Percentiles rank a stretch among this genome's conserved stretches.
Conservation (phyloP, 2,797 vertebrate species). For the Gila robusta region DNA sequence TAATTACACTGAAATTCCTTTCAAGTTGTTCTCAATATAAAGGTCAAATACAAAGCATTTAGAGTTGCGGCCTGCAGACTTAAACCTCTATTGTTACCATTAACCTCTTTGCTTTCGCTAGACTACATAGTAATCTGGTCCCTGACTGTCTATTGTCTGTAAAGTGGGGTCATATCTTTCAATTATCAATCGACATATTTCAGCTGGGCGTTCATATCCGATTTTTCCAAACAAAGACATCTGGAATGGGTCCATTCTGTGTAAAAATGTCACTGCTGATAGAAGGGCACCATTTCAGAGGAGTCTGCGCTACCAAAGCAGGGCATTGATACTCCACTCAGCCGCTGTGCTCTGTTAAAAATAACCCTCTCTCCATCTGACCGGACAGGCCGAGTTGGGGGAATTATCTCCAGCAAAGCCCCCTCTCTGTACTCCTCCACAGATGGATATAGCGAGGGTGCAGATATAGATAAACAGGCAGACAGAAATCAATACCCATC, state of each 20-base stretch:
- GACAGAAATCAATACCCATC: constrained; percentile 63
- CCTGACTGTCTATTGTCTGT: constrained; percentile 65
- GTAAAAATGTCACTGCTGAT: constrained; percentile 60
- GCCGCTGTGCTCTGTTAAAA: constrained; percentile 72
- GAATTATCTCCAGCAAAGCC: constrained; percentile 76
- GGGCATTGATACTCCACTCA: constrained; percentile 70
- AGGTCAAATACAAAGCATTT: constrained; percentile 49
- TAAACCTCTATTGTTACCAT: constrained; percentile 67
- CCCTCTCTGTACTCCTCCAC: constrained; percentile 70
- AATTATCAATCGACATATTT: constrained; percentile 68
- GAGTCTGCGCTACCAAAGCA: constrained; percentile 27
- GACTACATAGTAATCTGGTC: constrained; percentile 58
- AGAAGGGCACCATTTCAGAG: constrained; percentile 60
- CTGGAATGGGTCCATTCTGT: constrained; percentile 60
- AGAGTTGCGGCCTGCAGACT: constrained; percentile 25
- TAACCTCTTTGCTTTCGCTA: constrained; percentile 48
- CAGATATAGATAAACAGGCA: constrained; percentile 60
- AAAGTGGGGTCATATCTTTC: constrained; percentile 65
- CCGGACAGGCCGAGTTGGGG: constrained; percentile 76
- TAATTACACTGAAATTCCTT: constrained; percentile 47
- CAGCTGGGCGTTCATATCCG: constrained; percentile 53
- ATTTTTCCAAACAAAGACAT: constrained; percentile 49
- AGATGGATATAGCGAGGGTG: constrained; percentile 56
- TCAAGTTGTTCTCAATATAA: constrained; percentile 32
- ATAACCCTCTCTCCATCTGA: constrained; percentile 76